Evolutionary conservation across 2,888 invertebrate species (phyloP).

Genomic region (Congeria kusceri): DNA sequence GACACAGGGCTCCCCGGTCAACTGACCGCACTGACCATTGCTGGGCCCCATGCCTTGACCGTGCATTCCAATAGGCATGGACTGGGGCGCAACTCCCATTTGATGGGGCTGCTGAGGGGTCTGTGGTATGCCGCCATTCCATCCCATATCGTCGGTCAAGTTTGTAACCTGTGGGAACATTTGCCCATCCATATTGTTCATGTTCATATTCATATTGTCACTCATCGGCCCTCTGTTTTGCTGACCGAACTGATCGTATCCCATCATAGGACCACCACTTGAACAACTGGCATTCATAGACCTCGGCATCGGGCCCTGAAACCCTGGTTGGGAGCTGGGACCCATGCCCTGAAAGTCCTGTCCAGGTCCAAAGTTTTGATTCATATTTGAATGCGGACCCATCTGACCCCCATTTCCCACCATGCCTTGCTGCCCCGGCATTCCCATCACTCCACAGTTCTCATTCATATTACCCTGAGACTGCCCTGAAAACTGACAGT

Average conservation of each 20-base stretch:
- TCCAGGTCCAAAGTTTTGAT: slow-evolving; percentile 60
- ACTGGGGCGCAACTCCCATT: slow-evolving; percentile 62
- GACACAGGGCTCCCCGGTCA: slow-evolving; percentile 65
- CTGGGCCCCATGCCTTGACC: slow-evolving; percentile 62
- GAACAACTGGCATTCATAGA: slow-evolving; percentile 51
- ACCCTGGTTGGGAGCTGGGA: slow-evolving; percentile 45
- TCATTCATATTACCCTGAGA: slow-evolving; percentile 64
- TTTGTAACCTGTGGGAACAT: slow-evolving; percentile 60
- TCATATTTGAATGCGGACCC: slow-evolving; percentile 43
- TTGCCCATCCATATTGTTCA: slow-evolving; percentile 60
- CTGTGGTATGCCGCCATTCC: slow-evolving; percentile 67
- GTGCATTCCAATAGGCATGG: slow-evolving; percentile 64
- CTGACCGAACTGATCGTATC: slow-evolving; percentile 53
- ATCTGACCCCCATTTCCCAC: slow-evolving; percentile 55
- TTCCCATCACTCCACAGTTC: slow-evolving; percentile 69
- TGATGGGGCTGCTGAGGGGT: slow-evolving; percentile 66
- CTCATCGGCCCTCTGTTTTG: slow-evolving; percentile 57
- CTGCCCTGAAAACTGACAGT: slow-evolving; percentile 56
- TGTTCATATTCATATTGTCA: slow-evolving; percentile 64
- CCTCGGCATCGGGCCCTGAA: slow-evolving; percentile 43
- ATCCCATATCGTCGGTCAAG: slow-evolving; percentile 51
- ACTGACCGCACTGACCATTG: slow-evolving; percentile 58
- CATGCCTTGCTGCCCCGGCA: slow-evolving; percentile 59
- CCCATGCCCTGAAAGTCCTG: slow-evolving; percentile 56
- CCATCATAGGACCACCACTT: slow-evolving; percentile 53